Evolutionary conservation across 2,797 vertebrate genomes (phyloP).

Genomic region (Tadarida brasiliensis): DNA sequence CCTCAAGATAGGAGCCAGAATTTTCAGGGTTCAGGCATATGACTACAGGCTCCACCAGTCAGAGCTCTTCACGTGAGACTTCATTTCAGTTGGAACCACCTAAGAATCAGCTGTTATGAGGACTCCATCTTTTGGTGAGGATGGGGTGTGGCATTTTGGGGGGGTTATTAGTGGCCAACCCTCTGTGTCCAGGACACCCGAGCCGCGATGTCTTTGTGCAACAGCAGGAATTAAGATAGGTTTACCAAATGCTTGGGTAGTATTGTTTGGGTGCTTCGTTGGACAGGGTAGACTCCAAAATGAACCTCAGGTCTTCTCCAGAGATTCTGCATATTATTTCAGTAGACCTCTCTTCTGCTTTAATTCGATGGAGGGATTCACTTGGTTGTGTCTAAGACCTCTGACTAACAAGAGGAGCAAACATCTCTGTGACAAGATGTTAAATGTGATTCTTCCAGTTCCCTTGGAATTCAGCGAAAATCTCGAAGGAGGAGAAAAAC

Average conservation of each 20-base stretch:
- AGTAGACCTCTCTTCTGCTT: background rate
- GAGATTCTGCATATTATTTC: background rate
- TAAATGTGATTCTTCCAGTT: background rate
- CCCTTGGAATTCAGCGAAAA: conserved; percentile 40
- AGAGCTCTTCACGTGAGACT: background rate
- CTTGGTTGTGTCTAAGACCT: background rate
- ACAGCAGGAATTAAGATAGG: background rate
- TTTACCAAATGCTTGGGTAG: background rate
- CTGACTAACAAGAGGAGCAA: background rate
- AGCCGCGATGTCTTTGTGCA: background rate
- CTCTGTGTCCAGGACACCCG: background rate
- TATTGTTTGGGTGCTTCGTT: background rate
- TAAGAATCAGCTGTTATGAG: background rate
- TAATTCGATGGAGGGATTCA: background rate
- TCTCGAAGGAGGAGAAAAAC: background rate
- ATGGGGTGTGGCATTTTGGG: background rate
- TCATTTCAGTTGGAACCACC: background rate
- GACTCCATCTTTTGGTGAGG: background rate
- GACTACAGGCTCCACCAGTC: background rate
- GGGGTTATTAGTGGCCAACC: background rate
- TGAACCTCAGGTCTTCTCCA: background rate
- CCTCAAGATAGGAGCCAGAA: background rate
- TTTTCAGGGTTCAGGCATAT: background rate
- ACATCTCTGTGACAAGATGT: background rate
- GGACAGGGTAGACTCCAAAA: background rate